Percentiles rank a stretch among this genome's conserved stretches.
Conservation (phyloP, 1,140 invertebrate species). For the Drosophila littoralis region DNA sequence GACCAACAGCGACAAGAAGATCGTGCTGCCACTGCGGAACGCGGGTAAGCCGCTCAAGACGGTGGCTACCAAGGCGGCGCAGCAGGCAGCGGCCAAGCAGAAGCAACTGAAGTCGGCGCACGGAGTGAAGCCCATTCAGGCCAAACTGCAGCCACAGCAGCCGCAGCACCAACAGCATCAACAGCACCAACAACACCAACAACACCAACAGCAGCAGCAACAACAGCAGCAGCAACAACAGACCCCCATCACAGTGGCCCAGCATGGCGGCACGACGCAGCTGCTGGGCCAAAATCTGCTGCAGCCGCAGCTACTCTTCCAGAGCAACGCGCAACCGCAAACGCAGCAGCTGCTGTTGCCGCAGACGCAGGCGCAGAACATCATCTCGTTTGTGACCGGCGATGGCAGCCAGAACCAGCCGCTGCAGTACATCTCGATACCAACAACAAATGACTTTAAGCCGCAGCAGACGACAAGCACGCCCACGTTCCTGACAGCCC, state of each 20-base stretch:
- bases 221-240: constrained; percentile 47
- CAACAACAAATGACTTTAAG: constrained; percentile 71
- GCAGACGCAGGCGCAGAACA: constrained; percentile 74
- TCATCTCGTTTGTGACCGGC: constrained; percentile 78
- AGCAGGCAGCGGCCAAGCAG: constrained; percentile 72
- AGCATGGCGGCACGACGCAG: constrained; percentile 39
- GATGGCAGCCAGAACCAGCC: constrained; percentile 71
- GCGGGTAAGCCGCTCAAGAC: constrained; percentile 67
- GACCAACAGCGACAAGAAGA: constrained; percentile 79
- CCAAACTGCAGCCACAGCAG: constrained; percentile 62
- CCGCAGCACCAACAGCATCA: constrained; percentile 33
- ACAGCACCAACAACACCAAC: constrained; percentile 35
- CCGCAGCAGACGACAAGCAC: constrained; percentile 63
- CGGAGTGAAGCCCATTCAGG: constrained; percentile 76
- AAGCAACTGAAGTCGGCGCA: constrained; percentile 68
- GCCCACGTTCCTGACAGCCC: constrained; percentile 66
- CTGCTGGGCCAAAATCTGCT: constrained; percentile 74
- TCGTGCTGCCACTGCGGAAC: constrained; percentile 60
- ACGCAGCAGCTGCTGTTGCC: constrained; percentile 68
- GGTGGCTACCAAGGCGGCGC: constrained; percentile 69
- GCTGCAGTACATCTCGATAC: constrained; percentile 79
- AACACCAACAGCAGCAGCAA: constrained; percentile 43
- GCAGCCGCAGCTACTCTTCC: constrained; percentile 72
- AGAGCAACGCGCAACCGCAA: constrained; percentile 61
- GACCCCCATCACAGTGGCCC: constrained; percentile 41